Evolutionary conservation across 2,888 invertebrate genomes (phyloP).

Genomic region (Periphyllus acericola): DNA sequence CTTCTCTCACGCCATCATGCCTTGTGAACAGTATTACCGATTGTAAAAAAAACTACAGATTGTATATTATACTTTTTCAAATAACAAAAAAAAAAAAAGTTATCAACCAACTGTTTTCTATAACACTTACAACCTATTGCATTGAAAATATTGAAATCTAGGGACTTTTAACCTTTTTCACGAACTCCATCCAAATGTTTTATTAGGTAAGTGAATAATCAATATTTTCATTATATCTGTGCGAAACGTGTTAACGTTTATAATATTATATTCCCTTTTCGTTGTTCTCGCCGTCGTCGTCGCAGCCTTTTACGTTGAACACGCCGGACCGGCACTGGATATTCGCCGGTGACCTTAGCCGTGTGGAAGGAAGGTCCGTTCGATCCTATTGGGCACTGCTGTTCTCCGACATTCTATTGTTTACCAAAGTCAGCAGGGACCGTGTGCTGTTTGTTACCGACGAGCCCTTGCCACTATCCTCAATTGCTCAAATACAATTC

Average conservation of each 20-base stretch:
- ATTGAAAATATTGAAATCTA: no score
- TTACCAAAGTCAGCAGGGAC: conserved; percentile 87
- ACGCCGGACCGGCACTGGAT: conserved; percentile 89
- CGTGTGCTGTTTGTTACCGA: conserved; percentile 88
- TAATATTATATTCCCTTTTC: background rate
- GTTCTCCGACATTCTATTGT: conserved; percentile 84
- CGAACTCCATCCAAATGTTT: no score
- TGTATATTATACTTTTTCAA: no score
- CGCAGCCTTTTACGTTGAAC: conserved; percentile 82
- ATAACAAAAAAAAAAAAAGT: background rate
- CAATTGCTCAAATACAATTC: conserved; percentile 85
- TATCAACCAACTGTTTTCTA: no score
- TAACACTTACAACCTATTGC: no score
- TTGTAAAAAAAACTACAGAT: no score
- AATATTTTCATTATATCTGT: no score
- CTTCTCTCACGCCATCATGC: no score
- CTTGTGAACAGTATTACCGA: no score
- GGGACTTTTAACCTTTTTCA: no score
- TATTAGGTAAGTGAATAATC: background rate
- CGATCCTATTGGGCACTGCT: conserved; percentile 87
- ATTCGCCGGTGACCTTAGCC: conserved; percentile 85
- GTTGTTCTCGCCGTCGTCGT: no score
- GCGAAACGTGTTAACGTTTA: background rate
- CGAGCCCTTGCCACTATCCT: conserved; percentile 81
- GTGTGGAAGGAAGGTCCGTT: conserved; percentile 83